phyloP scores from a whole-genome alignment of 2,797 vertebrate genomes.

The Steatocranus sp. region DNA sequence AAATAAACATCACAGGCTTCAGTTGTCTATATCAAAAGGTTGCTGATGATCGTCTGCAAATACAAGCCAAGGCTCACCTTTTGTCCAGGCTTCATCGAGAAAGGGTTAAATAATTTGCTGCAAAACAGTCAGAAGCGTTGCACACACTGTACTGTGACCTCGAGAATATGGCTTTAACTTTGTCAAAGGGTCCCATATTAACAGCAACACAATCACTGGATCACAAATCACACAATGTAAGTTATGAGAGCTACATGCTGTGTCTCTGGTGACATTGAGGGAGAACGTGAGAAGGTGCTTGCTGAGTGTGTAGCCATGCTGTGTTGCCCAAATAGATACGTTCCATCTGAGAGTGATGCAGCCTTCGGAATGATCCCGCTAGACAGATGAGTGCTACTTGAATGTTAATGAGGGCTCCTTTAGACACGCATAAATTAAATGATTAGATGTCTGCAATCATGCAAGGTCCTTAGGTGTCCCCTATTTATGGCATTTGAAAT shows the following conservation, averaged over 20 bases:
- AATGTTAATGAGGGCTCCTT: slow-evolving; percentile 81
- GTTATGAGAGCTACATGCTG: slow-evolving; percentile 60
- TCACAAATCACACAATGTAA: slow-evolving; percentile 67
- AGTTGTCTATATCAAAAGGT: slow-evolving; percentile 44
- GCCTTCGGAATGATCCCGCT: slow-evolving; percentile 70
- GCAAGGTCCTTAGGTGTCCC: slow-evolving; percentile 72
- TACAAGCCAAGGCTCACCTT: slow-evolving; percentile 1
- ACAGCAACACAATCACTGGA: slow-evolving; percentile 65
- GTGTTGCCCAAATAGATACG: slow-evolving; percentile 68
- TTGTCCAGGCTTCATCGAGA: not conserved
- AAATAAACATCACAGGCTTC: slow-evolving; percentile 53
- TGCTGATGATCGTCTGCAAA: slow-evolving; percentile 25
- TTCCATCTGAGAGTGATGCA: slow-evolving; percentile 71
- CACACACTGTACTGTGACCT: slow-evolving; percentile 33
- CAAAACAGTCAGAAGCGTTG: not conserved
- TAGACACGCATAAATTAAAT: slow-evolving; percentile 79
- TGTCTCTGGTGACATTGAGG: slow-evolving; percentile 68
- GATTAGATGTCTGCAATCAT: slow-evolving; percentile 77
- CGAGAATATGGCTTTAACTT: slow-evolving; percentile 68
- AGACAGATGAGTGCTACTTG: slow-evolving; percentile 76
- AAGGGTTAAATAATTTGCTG: slow-evolving; percentile 20
- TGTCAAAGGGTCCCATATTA: slow-evolving; percentile 58
- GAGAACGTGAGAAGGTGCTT: slow-evolving; percentile 49
- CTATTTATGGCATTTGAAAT: slow-evolving; percentile 78
- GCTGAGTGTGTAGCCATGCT: slow-evolving; percentile 56